Evolutionary conservation across 2,888 invertebrate genomes (phyloP).

Genomic region (Melanotus villosus): DNA sequence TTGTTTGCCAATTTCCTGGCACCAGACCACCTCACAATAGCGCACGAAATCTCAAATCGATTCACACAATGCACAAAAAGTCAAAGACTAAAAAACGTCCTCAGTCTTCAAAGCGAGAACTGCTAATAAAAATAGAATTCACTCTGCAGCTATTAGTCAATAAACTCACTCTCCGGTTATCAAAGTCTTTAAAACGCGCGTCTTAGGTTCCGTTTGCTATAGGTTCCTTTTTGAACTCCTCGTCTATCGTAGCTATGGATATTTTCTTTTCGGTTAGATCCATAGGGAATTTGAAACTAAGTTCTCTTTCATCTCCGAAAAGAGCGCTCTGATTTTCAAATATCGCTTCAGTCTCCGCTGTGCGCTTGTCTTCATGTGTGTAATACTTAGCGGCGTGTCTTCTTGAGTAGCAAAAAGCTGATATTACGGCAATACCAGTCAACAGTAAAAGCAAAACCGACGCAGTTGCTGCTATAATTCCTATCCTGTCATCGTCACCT

Average conservation of each 20-base stretch:
- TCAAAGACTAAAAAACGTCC: constrained; percentile 22
- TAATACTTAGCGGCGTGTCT: constrained; percentile 85
- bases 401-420: constrained; percentile 77
- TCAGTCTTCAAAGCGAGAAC: constrained; percentile 24
- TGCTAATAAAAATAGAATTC: constrained; percentile 24
- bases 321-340: constrained; percentile 68
- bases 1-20: constrained; percentile 37
- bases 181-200: neutral
- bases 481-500: constrained; percentile 72
- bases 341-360: constrained; percentile 66
- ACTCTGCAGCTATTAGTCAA: constrained; percentile 1
- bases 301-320: constrained; percentile 69
- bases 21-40: constrained; percentile 25
- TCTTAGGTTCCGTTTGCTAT: constrained; percentile 58
- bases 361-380: constrained; percentile 81
- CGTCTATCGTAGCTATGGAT: constrained; percentile 66
- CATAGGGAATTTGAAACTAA: constrained; percentile 74
- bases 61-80: constrained; percentile 33
- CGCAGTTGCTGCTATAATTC: constrained; percentile 71
- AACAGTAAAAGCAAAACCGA: constrained; percentile 72
- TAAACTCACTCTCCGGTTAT: neutral
- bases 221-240: constrained; percentile 66
- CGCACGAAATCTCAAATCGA: constrained; percentile 40
- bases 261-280: constrained; percentile 64
- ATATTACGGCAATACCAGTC: constrained; percentile 67